Percentiles rank a stretch among this genome's conserved stretches.
phyloP scores from a whole-genome alignment of 2,797 vertebrate genomes.

The Tachyglossus aculeatus region DNA sequence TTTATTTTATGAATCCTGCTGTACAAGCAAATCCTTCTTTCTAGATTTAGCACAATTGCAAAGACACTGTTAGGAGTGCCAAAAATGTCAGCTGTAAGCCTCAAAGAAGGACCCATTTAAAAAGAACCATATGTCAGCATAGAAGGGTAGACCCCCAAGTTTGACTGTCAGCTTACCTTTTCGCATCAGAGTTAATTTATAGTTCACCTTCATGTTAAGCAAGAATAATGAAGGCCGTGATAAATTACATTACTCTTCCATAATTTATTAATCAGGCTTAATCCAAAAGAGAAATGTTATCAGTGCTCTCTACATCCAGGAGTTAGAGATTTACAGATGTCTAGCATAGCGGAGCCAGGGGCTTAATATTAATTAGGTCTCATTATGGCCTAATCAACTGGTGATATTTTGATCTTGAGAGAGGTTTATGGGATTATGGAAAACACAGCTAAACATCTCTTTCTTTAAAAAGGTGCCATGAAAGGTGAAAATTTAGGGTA shows the following conservation, averaged over 20 bases:
- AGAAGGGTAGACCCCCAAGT: conserved; percentile 60
- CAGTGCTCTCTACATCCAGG: not conserved
- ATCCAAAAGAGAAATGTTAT: conserved; percentile 39
- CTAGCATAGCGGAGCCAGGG: conserved; percentile 14
- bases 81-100: conserved; percentile 76
- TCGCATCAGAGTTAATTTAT: conserved; percentile 63
- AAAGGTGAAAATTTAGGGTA: too few species aligned
- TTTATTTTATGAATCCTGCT: conserved; percentile 76
- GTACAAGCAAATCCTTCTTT: conserved; percentile 79
- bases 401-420: conserved; percentile 49
- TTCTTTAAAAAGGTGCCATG: too few species aligned
- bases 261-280: conserved; percentile 38
- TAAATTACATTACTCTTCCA: conserved; percentile 40
- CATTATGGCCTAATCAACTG: conserved; percentile 50
- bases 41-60: conserved; percentile 78
- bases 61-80: conserved; percentile 73
- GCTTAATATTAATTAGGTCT: conserved; percentile 40
- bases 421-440: not conserved
- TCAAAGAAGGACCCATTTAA: conserved; percentile 79
- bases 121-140: conserved; percentile 76
- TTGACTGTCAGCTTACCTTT: conserved; percentile 64
- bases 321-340: conserved; percentile 37
- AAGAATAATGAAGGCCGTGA: conserved; percentile 30
- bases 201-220: conserved; percentile 50
- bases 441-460: not conserved